Percentiles rank a stretch among this genome's conserved stretches.
Conservation (phyloP, 2,113 vertebrate genomes). For the Hyla sarda region DNA sequence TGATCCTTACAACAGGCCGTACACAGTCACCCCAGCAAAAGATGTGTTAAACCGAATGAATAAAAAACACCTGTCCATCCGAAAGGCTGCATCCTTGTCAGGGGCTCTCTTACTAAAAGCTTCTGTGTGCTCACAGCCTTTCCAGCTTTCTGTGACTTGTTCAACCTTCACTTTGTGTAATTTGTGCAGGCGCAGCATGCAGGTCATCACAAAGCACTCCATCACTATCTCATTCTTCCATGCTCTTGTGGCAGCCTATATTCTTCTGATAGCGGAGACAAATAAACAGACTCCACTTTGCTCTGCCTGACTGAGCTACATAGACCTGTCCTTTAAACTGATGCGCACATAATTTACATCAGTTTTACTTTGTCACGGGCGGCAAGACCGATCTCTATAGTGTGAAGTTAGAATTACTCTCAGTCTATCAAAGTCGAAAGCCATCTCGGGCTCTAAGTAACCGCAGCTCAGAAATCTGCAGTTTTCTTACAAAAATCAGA, state of each 20-base stretch:
- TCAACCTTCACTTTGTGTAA: conserved; percentile 58
- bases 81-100: conserved; percentile 28
- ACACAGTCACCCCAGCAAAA: background rate
- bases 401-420: conserved; percentile 59
- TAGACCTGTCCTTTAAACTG: conserved; percentile 61
- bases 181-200: conserved; percentile 56
- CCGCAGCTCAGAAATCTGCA: conserved; percentile 54
- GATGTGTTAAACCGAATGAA: background rate
- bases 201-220: conserved; percentile 59
- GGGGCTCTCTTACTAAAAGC: conserved; percentile 51
- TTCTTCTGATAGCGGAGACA: conserved; percentile 59
- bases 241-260: conserved; percentile 57
- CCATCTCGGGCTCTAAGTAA: conserved; percentile 50
- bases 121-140: conserved; percentile 20
- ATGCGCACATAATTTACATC: conserved; percentile 60
- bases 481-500: conserved; percentile 44
- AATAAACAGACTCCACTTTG: conserved; percentile 60
- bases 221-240: conserved; percentile 56
- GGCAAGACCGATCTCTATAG: conserved; percentile 59
- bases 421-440: conserved; percentile 59
- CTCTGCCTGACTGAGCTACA: conserved; percentile 57
- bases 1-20: background rate
- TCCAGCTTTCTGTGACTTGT: conserved; percentile 50
- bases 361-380: conserved; percentile 59
- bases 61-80: background rate